Evolutionary conservation across 2,888 invertebrate genomes (phyloP).

Genomic region (Aelia acuminata): DNA sequence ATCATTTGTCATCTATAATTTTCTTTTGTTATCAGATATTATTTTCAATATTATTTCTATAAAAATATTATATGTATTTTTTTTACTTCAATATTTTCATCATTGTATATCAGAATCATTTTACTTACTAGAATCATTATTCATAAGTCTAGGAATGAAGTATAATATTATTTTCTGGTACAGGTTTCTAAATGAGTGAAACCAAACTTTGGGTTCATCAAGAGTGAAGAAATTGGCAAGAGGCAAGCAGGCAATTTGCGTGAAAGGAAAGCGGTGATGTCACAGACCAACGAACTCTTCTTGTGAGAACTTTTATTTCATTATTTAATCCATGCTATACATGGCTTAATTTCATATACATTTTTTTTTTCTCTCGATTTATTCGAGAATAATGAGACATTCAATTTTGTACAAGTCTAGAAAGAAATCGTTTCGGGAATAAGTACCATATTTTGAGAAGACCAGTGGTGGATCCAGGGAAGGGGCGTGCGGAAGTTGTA

Average conservation of each 20-base stretch:
- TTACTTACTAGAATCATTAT: no score
- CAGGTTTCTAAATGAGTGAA: neutral
- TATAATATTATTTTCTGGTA: neutral
- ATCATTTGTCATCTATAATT: no score
- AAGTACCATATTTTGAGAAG: neutral
- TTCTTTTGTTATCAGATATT: no score
- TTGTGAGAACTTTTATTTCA: neutral
- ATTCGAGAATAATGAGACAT: neutral
- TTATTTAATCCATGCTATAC: neutral
- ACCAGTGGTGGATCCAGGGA: no score
- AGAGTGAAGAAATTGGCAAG: conserved; percentile 27
- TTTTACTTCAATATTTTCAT: no score
- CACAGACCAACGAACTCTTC: neutral
- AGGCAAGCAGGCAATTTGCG: neutral
- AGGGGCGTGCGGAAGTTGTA: neutral
- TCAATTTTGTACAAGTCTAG: neutral
- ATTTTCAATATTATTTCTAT: no score
- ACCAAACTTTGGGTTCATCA: neutral
- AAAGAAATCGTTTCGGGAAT: neutral
- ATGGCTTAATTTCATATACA: neutral
- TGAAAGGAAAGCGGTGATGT: conserved; percentile 35
- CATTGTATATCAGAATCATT: no score
- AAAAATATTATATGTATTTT: no score
- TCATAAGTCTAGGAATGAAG: neutral
- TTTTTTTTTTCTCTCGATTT: neutral